phyloP scores from a whole-genome alignment of 2,113 vertebrate species.

The Coptodon rendalli region DNA sequence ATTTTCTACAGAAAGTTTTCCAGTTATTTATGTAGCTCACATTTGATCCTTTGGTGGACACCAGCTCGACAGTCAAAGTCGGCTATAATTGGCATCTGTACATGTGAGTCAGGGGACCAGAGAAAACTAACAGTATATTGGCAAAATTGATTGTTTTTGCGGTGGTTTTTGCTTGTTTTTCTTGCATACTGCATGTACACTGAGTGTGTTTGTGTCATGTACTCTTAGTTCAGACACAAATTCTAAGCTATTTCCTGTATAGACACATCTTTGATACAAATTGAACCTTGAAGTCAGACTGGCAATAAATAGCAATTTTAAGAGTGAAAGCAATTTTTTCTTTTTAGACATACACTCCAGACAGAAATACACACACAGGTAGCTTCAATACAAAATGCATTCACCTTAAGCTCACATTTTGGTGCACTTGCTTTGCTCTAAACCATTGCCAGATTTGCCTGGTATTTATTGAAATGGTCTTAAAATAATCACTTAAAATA shows the following conservation, averaged over 20 bases:
- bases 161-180: background rate
- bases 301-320: conserved; percentile 40
- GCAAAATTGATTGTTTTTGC: background rate
- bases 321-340: background rate
- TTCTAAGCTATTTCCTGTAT: conserved; percentile 27
- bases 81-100: background rate
- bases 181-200: background rate
- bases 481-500: background rate
- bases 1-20: background rate
- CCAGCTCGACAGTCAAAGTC: background rate
- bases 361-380: background rate
- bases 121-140: background rate
- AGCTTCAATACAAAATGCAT: background rate
- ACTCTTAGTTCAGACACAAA: conserved; percentile 9
- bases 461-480: background rate
- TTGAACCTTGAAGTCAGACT: conserved; percentile 29
- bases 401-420: background rate
- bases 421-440: background rate
- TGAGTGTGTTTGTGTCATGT: background rate
- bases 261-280: conserved; percentile 31
- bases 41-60: background rate
- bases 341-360: background rate
- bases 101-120: conserved; percentile 9
- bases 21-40: background rate
- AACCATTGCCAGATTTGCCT: background rate